Percentiles rank a stretch among this genome's conserved stretches.
Conservation (phyloP, 2,113 vertebrate species). For the Stegastes partitus region DNA sequence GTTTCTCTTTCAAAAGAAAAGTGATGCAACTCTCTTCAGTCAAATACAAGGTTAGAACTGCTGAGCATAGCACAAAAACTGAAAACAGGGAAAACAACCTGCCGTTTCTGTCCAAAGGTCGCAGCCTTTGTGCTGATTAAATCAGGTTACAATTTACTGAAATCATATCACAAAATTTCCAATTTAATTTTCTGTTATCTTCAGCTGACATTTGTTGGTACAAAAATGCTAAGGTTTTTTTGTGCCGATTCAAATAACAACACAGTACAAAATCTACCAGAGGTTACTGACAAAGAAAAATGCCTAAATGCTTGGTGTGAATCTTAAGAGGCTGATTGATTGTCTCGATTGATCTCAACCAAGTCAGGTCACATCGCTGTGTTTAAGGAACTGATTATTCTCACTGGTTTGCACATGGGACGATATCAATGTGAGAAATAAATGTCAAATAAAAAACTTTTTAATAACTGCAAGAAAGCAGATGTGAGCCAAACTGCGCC, state of each 20-base stretch:
- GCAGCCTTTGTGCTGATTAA: too few species aligned
- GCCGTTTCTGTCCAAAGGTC: too few species aligned
- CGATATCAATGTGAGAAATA: background rate
- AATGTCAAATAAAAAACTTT: background rate
- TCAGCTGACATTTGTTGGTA: too few species aligned
- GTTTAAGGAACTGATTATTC: too few species aligned
- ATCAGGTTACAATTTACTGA: too few species aligned
- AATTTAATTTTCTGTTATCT: too few species aligned
- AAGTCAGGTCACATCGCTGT: background rate
- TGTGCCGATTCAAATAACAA: background rate
- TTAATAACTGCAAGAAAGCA: background rate
- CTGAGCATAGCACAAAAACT: background rate
- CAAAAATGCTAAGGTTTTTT: background rate
- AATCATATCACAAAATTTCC: too few species aligned
- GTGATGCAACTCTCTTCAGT: too few species aligned
- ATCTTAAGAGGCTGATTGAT: constrained; percentile 12
- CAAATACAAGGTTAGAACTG: too few species aligned
- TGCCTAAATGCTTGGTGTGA: background rate
- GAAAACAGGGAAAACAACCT: background rate
- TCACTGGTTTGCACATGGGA: background rate
- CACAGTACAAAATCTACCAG: background rate
- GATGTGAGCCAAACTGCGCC: background rate
- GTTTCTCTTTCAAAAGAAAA: too few species aligned
- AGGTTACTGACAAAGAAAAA: too few species aligned
- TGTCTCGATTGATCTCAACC: background rate